Conservation (phyloP, 2,797 vertebrate genomes). For the Sternarchorhynchus goeldii region DNA sequence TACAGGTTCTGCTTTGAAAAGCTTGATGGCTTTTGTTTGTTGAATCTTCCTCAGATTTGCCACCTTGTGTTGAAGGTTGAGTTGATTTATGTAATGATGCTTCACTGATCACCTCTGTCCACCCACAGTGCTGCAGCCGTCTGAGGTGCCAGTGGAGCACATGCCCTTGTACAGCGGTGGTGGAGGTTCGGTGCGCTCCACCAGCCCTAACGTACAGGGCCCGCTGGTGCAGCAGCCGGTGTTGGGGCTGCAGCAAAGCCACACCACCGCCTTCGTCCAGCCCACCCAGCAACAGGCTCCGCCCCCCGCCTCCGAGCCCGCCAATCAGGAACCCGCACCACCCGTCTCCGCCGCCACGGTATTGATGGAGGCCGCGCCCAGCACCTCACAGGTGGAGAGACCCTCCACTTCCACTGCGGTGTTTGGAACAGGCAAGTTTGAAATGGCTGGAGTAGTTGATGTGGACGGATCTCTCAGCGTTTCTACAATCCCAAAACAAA, state of each 20-base stretch:
- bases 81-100: too few relatives aligned
- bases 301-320: slow-evolving; percentile 82
- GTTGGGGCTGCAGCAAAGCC: slow-evolving; percentile 86
- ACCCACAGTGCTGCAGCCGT: slow-evolving; percentile 83
- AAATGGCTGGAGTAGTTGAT: too few relatives aligned
- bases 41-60: too few relatives aligned
- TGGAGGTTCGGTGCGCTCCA: slow-evolving; percentile 95
- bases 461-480: too few relatives aligned
- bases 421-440: slow-evolving; percentile 57
- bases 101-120: neutral
- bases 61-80: too few relatives aligned
- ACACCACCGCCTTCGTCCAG: slow-evolving; percentile 96
- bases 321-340: slow-evolving; percentile 81
- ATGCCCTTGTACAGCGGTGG: slow-evolving; percentile 92
- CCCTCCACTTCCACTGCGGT: slow-evolving; percentile 91
- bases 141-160: slow-evolving; percentile 89
- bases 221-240: slow-evolving; percentile 85
- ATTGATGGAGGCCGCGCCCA: slow-evolving; percentile 86
- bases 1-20: too few relatives aligned
- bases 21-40: too few relatives aligned
- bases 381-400: slow-evolving; percentile 85
- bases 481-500: too few relatives aligned
- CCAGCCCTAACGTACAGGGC: slow-evolving; percentile 94
- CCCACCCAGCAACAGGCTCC: slow-evolving; percentile 95
- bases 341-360: slow-evolving; percentile 71